phyloP scores from a whole-genome alignment of 2,797 vertebrate genomes.

The Pseudochaenichthys georgianus region DNA sequence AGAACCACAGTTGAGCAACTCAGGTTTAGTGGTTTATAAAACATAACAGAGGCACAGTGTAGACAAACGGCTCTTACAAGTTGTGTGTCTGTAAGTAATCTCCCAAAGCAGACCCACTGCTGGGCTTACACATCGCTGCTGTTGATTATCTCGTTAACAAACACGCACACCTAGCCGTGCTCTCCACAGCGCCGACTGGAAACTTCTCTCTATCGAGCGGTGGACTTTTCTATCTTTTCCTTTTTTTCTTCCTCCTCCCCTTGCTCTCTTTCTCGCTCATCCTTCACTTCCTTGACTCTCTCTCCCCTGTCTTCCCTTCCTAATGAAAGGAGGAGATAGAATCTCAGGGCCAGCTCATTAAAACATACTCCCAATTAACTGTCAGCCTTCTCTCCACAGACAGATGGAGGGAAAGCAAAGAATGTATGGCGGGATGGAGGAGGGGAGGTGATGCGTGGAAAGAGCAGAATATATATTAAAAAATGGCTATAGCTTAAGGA shows the following conservation, averaged over 20 bases:
- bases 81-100: constrained; percentile 52
- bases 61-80: constrained; percentile 38
- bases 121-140: constrained; percentile 47
- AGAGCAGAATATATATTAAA: background rate
- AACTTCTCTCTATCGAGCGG: constrained; percentile 34
- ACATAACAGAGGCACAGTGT: constrained; percentile 7
- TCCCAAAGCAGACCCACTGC: constrained; percentile 54
- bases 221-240: constrained; percentile 14
- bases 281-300: constrained; percentile 33
- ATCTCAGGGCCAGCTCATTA: constrained; percentile 71
- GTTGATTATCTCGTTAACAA: constrained; percentile 75
- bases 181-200: constrained; percentile 27
- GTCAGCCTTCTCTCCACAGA: constrained; percentile 52
- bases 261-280: constrained; percentile 1
- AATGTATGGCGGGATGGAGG: constrained; percentile 5
- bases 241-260: background rate
- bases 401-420: constrained; percentile 27
- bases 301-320: constrained; percentile 29
- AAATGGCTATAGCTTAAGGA: background rate
- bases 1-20: constrained; percentile 31
- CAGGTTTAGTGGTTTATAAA: constrained; percentile 2
- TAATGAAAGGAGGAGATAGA: constrained; percentile 70
- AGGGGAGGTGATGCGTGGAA: background rate
- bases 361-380: constrained; percentile 71
- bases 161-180: constrained; percentile 28